These are phyloP conservation scores for Limosa lapponica DNA, from an alignment of 2,797 vertebrate species.

Conservation along the genomic window DNA sequence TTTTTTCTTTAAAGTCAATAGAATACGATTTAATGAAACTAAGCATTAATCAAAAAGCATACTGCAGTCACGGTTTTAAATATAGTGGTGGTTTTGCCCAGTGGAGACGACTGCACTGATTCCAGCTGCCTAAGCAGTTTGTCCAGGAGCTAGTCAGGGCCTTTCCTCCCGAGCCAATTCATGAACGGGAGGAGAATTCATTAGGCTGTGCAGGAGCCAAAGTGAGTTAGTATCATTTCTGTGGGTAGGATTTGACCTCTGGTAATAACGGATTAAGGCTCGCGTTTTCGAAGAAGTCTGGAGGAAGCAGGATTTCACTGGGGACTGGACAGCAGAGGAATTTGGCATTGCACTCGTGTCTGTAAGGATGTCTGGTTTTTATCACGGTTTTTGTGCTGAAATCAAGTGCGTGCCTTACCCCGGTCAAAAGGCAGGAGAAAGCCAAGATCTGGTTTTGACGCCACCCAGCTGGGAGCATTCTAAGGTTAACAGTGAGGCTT, in stretches of 20 bases:
- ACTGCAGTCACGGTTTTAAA: not conserved
- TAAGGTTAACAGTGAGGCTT: not conserved
- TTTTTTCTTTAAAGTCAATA: not conserved
- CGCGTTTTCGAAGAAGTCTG: not conserved
- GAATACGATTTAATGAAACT: not conserved
- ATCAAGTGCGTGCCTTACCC: not conserved
- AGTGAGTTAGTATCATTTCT: not conserved
- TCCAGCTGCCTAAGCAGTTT: not conserved
- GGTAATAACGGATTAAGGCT: not conserved
- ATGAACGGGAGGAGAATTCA: not conserved
- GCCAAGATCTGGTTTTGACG: not conserved
- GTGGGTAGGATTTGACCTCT: conserved; percentile 20
- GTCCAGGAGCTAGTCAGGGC: not conserved
- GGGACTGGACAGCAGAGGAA: not conserved
- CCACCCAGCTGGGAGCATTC: not conserved
- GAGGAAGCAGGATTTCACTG: conserved; percentile 12
- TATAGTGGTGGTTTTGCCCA: not conserved
- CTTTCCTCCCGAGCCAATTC: not conserved
- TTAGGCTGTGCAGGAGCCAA: not conserved
- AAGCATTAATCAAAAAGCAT: not conserved
- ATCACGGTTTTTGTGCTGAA: not conserved
- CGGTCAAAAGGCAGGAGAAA: not conserved
- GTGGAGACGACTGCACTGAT: not conserved
- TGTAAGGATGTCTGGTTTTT: conserved; percentile 16
- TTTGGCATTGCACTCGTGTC: not conserved